Evolutionary conservation across 2,888 invertebrate species (phyloP).

Genomic region (Calephelis perditalis): DNA sequence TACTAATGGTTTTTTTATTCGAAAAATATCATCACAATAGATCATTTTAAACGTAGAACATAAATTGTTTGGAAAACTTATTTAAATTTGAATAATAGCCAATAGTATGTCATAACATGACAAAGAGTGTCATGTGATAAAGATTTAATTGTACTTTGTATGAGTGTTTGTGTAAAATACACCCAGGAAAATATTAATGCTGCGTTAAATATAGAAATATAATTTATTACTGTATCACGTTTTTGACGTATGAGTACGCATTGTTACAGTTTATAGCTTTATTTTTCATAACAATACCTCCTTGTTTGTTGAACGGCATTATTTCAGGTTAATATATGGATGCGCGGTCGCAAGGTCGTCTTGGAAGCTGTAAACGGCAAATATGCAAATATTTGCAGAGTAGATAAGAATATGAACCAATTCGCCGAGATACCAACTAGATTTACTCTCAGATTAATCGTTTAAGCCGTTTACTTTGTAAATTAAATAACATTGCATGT

Average conservation of each 20-base stretch:
- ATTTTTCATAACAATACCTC: slow-evolving; percentile 45
- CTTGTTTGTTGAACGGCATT: slow-evolving; percentile 44
- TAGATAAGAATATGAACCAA: slow-evolving; percentile 74
- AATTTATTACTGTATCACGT: slow-evolving; percentile 6
- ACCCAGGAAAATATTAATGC: too few relatives aligned
- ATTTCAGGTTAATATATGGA: slow-evolving; percentile 54
- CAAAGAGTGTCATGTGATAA: too few relatives aligned
- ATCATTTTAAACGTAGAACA: too few relatives aligned
- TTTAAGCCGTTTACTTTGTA: slow-evolving; percentile 54
- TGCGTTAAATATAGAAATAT: slow-evolving; percentile 3
- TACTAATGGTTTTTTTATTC: neutral
- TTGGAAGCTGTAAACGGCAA: slow-evolving; percentile 57
- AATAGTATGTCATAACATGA: too few relatives aligned
- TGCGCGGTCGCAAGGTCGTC: slow-evolving; percentile 55
- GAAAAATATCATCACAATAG: neutral
- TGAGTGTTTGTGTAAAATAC: too few relatives aligned
- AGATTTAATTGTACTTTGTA: too few relatives aligned
- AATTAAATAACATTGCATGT: slow-evolving; percentile 38
- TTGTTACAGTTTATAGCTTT: slow-evolving; percentile 18
- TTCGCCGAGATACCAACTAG: slow-evolving; percentile 65
- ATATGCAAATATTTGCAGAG: slow-evolving; percentile 63
- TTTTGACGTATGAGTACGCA: slow-evolving; percentile 14
- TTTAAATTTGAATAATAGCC: too few relatives aligned
- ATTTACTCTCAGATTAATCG: slow-evolving; percentile 70
- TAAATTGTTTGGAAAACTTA: too few relatives aligned